Conservation (phyloP, 2,797 vertebrate species). For the Tachyglossus aculeatus region DNA sequence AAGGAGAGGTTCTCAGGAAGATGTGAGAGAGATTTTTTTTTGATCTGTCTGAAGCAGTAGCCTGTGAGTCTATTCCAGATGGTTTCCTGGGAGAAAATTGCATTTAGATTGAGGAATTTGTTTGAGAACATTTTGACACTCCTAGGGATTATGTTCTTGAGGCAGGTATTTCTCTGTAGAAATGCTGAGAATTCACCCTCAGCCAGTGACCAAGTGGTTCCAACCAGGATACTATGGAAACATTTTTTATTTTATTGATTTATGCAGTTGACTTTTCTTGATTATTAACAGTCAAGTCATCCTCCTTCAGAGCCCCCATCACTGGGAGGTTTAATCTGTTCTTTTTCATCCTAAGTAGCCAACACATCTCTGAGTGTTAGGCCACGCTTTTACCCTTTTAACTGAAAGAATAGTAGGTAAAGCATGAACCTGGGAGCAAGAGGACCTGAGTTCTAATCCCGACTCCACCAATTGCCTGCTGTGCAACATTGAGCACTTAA, state of each 20-base stretch:
- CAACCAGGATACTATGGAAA: not conserved
- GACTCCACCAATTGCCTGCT: too few species aligned
- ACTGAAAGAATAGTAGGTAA: too few species aligned
- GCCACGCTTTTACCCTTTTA: too few species aligned
- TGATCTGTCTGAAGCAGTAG: not conserved
- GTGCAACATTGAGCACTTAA: too few species aligned
- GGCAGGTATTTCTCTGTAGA: not conserved
- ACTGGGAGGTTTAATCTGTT: too few species aligned
- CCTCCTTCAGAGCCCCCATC: too few species aligned
- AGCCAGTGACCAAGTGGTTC: not conserved
- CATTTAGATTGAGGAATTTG: constrained; percentile 6
- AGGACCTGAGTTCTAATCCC: too few species aligned
- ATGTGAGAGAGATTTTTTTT: not conserved
- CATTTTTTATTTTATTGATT: constrained; percentile 16
- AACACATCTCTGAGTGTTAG: too few species aligned
- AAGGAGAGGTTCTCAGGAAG: not conserved
- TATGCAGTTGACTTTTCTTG: constrained; percentile 9
- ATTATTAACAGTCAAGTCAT: not conserved
- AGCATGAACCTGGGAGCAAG: too few species aligned
- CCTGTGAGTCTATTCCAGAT: not conserved
- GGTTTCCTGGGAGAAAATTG: constrained; percentile 4
- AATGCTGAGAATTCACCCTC: constrained; percentile 4
- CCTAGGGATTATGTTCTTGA: not conserved
- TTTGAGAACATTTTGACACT: constrained; percentile 15
- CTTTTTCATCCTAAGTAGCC: too few species aligned